phyloP scores from a whole-genome alignment of 2,888 invertebrate species.

The Halictus quadricinctus region DNA sequence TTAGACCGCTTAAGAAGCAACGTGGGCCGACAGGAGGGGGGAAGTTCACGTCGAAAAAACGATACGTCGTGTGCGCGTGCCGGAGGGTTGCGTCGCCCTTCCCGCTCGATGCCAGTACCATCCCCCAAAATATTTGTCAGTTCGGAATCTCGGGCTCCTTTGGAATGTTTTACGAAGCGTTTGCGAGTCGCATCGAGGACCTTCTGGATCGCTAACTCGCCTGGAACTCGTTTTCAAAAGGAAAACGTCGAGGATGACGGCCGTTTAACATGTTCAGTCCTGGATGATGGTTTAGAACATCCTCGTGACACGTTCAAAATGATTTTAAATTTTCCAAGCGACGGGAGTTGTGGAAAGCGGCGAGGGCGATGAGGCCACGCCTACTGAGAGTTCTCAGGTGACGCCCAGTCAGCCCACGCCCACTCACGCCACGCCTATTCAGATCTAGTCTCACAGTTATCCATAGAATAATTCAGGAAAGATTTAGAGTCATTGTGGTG shows the following conservation, averaged over 20 bases:
- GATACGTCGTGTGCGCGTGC: conserved; percentile 11
- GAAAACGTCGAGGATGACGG: not conserved
- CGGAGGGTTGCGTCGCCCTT: not conserved
- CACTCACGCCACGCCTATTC: too few relatives aligned
- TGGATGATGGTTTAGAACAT: not conserved
- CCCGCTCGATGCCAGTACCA: not conserved
- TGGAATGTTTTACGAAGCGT: not conserved
- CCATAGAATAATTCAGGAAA: not conserved
- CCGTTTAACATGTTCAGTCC: not conserved
- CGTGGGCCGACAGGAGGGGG: conserved; percentile 8
- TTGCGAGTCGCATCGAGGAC: not conserved
- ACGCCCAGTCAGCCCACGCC: not conserved
- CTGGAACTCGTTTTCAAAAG: not conserved
- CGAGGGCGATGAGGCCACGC: not conserved
- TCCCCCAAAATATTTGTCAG: not conserved
- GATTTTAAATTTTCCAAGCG: not conserved
- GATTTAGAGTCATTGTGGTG: too few relatives aligned
- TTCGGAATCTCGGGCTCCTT: not conserved
- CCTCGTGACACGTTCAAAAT: not conserved
- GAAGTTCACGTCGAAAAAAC: conserved; percentile 5
- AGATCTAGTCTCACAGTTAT: too few relatives aligned
- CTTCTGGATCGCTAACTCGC: not conserved
- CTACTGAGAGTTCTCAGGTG: not conserved
- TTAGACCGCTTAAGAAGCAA: conserved; percentile 66
- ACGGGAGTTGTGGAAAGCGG: not conserved